A percentile compares a stretch with the other conserved stretches of the same genome.
These are phyloP conservation scores for Oceanites oceanicus DNA, from an alignment of 2,113 vertebrate genomes.

Conservation along the genomic window DNA sequence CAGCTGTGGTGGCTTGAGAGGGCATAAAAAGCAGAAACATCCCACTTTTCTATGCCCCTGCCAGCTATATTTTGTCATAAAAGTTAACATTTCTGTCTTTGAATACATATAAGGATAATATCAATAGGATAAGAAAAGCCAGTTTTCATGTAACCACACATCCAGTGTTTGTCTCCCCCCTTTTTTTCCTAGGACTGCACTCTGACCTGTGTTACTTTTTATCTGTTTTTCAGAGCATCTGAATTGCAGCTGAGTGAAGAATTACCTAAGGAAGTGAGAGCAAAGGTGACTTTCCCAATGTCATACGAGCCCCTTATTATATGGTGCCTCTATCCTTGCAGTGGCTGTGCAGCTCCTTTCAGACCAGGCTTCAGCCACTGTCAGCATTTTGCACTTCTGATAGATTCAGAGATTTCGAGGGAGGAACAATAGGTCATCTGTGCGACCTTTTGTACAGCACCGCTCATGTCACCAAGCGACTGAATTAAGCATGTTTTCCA, in stretches of 20 bases:
- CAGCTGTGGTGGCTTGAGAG: neutral
- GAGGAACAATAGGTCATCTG: neutral
- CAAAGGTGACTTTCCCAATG: neutral
- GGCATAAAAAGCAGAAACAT: neutral
- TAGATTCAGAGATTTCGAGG: neutral
- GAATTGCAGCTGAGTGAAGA: neutral
- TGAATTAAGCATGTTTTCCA: neutral
- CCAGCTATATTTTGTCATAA: neutral
- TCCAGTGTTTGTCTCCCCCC: neutral
- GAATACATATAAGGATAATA: neutral
- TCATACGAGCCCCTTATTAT: neutral
- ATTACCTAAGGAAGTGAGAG: neutral
- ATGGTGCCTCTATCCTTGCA: neutral
- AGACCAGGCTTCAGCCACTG: neutral
- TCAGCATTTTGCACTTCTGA: neutral
- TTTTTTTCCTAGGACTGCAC: neutral
- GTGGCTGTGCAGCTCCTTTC: neutral
- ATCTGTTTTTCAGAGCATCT: neutral
- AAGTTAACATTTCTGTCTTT: neutral
- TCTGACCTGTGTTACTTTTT: neutral
- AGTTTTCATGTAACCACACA: neutral
- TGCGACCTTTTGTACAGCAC: neutral
- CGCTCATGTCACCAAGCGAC: neutral
- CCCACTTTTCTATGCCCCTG: neutral
- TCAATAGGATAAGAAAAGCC: neutral